These are phyloP conservation scores for Pygocentrus nattereri DNA, from an alignment of 2,797 vertebrate genomes.

Conservation along the genomic window DNA sequence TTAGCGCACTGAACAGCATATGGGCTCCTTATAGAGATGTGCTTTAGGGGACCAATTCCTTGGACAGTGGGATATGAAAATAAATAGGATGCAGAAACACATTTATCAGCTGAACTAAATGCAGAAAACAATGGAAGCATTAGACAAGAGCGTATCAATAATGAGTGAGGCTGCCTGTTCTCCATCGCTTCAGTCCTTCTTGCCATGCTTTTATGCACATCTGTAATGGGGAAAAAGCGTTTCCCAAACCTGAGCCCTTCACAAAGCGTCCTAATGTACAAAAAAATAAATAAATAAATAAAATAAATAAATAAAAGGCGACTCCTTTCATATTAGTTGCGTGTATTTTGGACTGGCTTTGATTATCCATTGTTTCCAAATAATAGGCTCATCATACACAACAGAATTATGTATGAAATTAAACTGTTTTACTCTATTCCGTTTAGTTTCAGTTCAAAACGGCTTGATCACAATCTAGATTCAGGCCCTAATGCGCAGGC, in stretches of 20 bases:
- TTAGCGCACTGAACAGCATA: conserved; percentile 8
- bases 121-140: not conserved
- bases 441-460: no score
- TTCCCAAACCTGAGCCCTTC: not conserved
- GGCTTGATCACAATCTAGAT: no score
- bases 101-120: not conserved
- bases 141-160: not conserved
- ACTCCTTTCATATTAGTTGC: not conserved
- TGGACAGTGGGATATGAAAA: no score
- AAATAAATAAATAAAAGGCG: not conserved
- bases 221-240: not conserved
- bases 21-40: conserved; percentile 10
- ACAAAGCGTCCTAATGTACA: not conserved
- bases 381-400: no score
- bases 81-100: not conserved
- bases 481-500: no score
- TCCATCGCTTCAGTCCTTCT: not conserved
- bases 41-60: not conserved
- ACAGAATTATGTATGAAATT: no score
- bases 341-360: no score
- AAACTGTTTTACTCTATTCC: no score
- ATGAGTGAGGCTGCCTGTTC: not conserved
- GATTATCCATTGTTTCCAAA: no score
- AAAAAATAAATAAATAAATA: no score
- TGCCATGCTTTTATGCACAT: not conserved